Evolutionary conservation across 2,113 vertebrate species (phyloP).

Genomic region (Dromiciops gliroides): DNA sequence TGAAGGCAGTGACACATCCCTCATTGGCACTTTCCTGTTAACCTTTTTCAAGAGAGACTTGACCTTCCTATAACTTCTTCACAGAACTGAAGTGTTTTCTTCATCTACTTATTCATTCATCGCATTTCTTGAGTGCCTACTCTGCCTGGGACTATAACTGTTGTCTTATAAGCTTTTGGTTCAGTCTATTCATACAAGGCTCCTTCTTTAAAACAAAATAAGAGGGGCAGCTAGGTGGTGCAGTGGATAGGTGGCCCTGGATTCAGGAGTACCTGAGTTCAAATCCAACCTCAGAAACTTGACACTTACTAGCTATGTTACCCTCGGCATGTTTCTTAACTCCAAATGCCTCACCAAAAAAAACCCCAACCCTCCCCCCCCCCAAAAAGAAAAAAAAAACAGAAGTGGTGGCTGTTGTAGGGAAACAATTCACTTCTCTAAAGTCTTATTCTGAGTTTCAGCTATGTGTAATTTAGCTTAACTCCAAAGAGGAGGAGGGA

Average conservation of each 20-base stretch:
- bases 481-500: not conserved
- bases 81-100: not conserved
- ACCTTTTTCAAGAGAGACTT: not conserved
- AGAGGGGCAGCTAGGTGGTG: too few species aligned
- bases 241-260: too few species aligned
- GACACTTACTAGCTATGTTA: too few species aligned
- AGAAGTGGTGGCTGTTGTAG: not conserved
- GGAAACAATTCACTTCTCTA: not conserved
- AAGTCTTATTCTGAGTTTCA: not conserved
- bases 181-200: not conserved
- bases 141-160: not conserved
- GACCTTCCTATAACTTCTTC: not conserved
- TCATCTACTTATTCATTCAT: not conserved
- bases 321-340: too few species aligned
- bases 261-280: too few species aligned
- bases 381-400: not conserved
- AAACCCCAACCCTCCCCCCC: too few species aligned
- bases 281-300: too few species aligned
- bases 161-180: not conserved
- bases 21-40: not conserved
- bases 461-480: not conserved
- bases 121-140: not conserved
- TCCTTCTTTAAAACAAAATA: not conserved
- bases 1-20: fast-evolving
- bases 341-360: too few species aligned